Percentiles rank a stretch among this genome's conserved stretches.
Conservation (phyloP, 2,888 invertebrate genomes). For the Brenthis ino region DNA sequence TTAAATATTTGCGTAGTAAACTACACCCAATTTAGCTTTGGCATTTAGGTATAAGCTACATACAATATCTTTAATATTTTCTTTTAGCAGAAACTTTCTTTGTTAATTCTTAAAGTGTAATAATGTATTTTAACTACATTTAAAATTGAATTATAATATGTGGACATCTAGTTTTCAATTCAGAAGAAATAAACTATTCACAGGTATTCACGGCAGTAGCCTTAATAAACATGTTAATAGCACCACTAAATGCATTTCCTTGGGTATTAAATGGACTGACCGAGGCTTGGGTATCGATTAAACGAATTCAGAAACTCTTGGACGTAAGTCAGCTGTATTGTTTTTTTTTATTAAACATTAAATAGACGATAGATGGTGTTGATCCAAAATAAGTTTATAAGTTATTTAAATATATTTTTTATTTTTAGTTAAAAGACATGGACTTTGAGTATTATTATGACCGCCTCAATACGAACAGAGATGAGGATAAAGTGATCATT, state of each 20-base stretch:
- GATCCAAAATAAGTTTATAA: not conserved
- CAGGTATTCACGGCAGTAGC: slow-evolving; percentile 95
- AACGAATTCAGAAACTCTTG: slow-evolving; percentile 91
- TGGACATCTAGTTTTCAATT: no score
- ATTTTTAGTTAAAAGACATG: slow-evolving; percentile 83
- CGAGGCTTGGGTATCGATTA: slow-evolving; percentile 97
- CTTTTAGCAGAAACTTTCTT: not conserved
- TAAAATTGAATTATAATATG: no score
- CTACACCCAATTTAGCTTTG: no score
- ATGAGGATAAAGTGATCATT: slow-evolving; percentile 81
- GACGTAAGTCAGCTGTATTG: slow-evolving; percentile 79
- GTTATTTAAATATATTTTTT: not conserved
- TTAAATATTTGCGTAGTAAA: no score
- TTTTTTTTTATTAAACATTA: slow-evolving; percentile 36
- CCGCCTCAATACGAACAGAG: slow-evolving; percentile 69
- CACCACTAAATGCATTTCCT: slow-evolving; percentile 97
- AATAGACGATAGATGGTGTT: not conserved
- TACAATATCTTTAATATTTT: slow-evolving; percentile 30
- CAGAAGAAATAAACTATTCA: slow-evolving; percentile 10
- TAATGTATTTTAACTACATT: no score
- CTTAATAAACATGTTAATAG: slow-evolving; percentile 96
- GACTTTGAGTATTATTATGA: slow-evolving; percentile 85
- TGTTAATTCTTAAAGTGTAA: no score
- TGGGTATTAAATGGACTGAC: slow-evolving; percentile 98
- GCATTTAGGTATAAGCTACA: no score